phyloP scores from a whole-genome alignment of 2,797 vertebrate genomes.

The Acipenser oxyrinchus region DNA sequence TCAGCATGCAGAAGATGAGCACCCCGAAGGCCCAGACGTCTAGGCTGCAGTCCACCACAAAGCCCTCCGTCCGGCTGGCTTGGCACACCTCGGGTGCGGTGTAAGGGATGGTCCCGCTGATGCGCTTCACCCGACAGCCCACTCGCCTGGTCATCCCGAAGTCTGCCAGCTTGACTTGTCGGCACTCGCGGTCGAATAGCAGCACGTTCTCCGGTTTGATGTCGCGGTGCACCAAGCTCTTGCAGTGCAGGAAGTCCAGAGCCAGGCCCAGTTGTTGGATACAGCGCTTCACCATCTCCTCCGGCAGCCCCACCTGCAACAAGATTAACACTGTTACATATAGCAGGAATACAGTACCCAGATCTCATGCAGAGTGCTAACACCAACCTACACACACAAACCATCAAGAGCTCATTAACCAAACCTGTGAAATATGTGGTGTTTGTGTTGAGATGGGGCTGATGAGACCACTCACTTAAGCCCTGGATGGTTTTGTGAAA shows the following conservation, averaged over 20 bases:
- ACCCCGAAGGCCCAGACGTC: constrained; percentile 97
- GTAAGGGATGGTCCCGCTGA: constrained; percentile 97
- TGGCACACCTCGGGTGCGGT: constrained; percentile 94
- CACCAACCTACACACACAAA: background rate
- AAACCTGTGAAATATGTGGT: too few relatives aligned
- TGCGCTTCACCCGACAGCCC: constrained; percentile 88
- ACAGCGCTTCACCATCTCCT: constrained; percentile 96
- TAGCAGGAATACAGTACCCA: background rate
- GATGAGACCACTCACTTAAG: too few relatives aligned
- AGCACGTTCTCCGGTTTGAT: constrained; percentile 97
- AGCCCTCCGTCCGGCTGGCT: constrained; percentile 80
- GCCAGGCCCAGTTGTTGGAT: constrained; percentile 95
- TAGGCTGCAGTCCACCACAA: constrained; percentile 85
- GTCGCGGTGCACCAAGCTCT: constrained; percentile 90
- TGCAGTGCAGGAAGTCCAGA: constrained; percentile 94
- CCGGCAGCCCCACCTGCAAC: constrained; percentile 83
- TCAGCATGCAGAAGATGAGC: constrained; percentile 95
- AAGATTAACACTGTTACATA: background rate
- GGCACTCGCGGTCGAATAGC: constrained; percentile 92
- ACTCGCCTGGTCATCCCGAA: constrained; percentile 95
- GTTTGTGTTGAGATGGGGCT: too few relatives aligned
- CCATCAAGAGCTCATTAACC: background rate
- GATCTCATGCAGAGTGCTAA: background rate
- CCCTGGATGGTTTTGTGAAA: too few relatives aligned
- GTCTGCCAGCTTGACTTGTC: constrained; percentile 90